These are phyloP conservation scores for Catostomus latipinnis DNA, from an alignment of 2,797 vertebrate genomes.

Conservation along the genomic window DNA sequence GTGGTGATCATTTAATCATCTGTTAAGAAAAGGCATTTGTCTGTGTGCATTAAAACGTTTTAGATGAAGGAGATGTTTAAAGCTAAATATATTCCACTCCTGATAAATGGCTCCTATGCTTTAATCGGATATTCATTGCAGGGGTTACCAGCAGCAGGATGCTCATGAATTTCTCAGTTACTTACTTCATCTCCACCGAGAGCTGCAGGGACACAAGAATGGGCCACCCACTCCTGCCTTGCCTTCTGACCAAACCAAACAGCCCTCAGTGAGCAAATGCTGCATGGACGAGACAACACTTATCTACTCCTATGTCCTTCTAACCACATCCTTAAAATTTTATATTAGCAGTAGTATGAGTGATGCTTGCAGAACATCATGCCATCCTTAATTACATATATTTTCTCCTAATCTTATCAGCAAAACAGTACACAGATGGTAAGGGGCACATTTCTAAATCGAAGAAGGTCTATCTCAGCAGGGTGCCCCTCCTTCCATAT, in stretches of 20 bases:
- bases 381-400: neutral
- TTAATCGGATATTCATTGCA: slow-evolving; percentile 66
- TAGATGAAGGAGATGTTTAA: neutral
- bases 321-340: too few species aligned
- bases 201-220: slow-evolving; percentile 91
- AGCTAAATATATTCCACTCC: neutral
- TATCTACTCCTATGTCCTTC: too few species aligned
- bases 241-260: slow-evolving; percentile 80
- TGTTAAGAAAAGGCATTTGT: neutral
- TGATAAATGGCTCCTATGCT: neutral
- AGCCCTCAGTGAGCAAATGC: slow-evolving; percentile 84
- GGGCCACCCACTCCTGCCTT: slow-evolving; percentile 81
- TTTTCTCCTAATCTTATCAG: neutral
- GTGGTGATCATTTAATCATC: neutral
- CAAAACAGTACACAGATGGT: slow-evolving; percentile 11
- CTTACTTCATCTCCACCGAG: slow-evolving; percentile 95
- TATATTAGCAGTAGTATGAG: too few species aligned
- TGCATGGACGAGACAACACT: slow-evolving; percentile 83
- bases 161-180: slow-evolving; percentile 99
- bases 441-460: slow-evolving; percentile 9
- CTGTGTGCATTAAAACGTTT: neutral
- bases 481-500: slow-evolving; percentile 1
- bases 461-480: slow-evolving; percentile 26
- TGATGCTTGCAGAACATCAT: neutral
- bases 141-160: slow-evolving; percentile 98